Evolutionary conservation across 2,113 vertebrate species (phyloP), one percentile per base, ranked within the genome.

Genomic region (Ramphastos sulfuratus): DNA sequence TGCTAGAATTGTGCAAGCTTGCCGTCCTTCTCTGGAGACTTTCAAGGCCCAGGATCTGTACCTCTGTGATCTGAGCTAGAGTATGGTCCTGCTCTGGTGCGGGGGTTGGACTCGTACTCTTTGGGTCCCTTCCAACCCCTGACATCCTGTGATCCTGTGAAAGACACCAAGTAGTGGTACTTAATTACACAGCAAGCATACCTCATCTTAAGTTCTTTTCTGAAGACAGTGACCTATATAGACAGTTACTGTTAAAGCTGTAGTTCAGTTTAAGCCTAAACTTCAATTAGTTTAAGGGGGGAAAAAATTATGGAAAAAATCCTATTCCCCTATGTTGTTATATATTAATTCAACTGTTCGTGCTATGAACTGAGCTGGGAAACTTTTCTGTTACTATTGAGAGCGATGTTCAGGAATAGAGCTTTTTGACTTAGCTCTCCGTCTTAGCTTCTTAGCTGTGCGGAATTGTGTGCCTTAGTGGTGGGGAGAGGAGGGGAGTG

Each of bases 391-490:
- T 52, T 52, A 21, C 78, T 59, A 14, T 31, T 4, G 1, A 16
- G 16, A 3, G 2, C 50, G 13, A 55, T 92, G 71, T 64, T 82
- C 39, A 44, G 71, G 66, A 37, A 31, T 15, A 3, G 8, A 11
- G 4, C 48, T 72, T 80, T 8, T 28, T 79, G 42, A 46, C 42
- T 33, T 7, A 60, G 15, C 46, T 89, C 7, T 75, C 21, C 25
- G 15, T 28, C 54, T 55, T 55, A 25, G 30, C 20, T 42, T 27
- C 37, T 55, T 52, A 25, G 31, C 15, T 42, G 24, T 58, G 46
- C 31, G 37, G 54, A n/a, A 15, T 13, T 37, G 1, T 4, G 13
- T 65, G n/a, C 39, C 6, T 0, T 1, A 23, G 14, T 2, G 17
- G 12, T 71, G 50, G 7, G 11, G 28, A 52, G 24, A 39, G 46